phyloP scores from a whole-genome alignment of 37 sponge, comb jelly and placozoan species.

The Chondrosia reniformis region DNA sequence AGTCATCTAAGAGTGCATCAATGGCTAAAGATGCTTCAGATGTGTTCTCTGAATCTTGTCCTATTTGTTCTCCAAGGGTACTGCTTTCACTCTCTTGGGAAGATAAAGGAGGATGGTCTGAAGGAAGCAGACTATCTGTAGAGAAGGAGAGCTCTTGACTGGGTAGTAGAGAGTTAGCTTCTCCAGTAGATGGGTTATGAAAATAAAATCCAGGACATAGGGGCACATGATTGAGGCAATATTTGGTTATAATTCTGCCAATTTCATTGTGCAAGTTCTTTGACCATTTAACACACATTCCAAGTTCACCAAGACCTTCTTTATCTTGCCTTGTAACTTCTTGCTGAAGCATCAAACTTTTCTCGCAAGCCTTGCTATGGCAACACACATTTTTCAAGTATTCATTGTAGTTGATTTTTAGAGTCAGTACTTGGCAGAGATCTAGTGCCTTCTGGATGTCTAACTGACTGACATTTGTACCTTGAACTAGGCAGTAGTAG shows the following conservation, averaged over 20 bases:
- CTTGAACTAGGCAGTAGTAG: background rate
- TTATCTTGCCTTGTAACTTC: too few relatives aligned
- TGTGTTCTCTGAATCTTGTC: background rate
- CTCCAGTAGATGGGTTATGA: background rate
- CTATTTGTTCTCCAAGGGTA: background rate
- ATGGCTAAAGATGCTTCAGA: background rate
- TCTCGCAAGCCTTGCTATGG: background rate
- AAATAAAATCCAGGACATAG: constrained; percentile 1
- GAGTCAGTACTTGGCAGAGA: background rate
- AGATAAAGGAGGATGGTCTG: background rate
- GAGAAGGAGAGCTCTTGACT: background rate
- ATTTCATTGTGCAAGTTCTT: background rate
- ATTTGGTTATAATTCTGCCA: background rate
- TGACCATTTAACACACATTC: background rate
- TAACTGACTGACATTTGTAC: background rate
- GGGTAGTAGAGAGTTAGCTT: too few relatives aligned
- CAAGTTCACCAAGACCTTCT: background rate
- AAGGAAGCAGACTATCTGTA: background rate
- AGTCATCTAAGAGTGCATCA: background rate
- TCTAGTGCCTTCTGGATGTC: background rate
- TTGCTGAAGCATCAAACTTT: too few relatives aligned
- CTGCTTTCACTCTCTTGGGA: background rate
- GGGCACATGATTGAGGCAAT: background rate
- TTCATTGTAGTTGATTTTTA: background rate
- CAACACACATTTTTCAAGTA: background rate